Base-by-base conservation (phyloP, 2,113 vertebrate species). In the Tetrao urogallus region DNA sequence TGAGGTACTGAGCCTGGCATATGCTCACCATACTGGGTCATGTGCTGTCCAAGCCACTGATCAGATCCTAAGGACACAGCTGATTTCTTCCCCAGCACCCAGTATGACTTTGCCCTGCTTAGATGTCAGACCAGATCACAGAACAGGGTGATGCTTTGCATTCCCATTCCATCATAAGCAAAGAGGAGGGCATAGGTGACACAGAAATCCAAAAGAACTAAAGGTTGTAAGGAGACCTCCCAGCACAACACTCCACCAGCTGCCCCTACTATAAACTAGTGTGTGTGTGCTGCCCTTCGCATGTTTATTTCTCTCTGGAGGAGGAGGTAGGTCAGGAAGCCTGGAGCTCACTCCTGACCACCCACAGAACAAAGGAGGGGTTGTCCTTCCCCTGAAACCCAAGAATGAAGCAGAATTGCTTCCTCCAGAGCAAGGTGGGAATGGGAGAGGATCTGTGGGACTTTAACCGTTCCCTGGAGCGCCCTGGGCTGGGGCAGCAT, bases 361-460 rank as follows among this genome's bases (percentile, higher is more conserved):
- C 95, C 93, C 95, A 95, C 88, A 78, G 77, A 94, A 95, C 93
- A 97, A 95, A 95, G 93, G 47, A 22, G 3, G 34, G 7, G 88
- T 75, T 96, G 96, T 97, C 79, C 45, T 92, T 82, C 79, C 86
- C 65, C 56, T 73, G 71, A 89, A 95, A 90, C 42, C 36, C 65
- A 61, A 65, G 73, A 82, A 52, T 86, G 85, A 80, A 83, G 40
- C 38, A 92, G 84, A 95, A 86, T 71, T 78, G 36, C 86, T 88
- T 95, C 76, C 86, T 90, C 75, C 45, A 81, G 47, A 88, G 81
- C 50, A 92, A 92, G 91, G 77, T 92, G 54, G 76, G 82, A 94
- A 93, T 18, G 75, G 47, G n/a, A 65, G 65, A 86, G 27, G 36
- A 2, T 7, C 38, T 95, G 85, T 63, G 34, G 70, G 63, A 27